Percentiles rank a stretch among this genome's conserved stretches.
phyloP scores from a whole-genome alignment of 92 coral and sea anemone genomes.

The Phenganax marumi region DNA sequence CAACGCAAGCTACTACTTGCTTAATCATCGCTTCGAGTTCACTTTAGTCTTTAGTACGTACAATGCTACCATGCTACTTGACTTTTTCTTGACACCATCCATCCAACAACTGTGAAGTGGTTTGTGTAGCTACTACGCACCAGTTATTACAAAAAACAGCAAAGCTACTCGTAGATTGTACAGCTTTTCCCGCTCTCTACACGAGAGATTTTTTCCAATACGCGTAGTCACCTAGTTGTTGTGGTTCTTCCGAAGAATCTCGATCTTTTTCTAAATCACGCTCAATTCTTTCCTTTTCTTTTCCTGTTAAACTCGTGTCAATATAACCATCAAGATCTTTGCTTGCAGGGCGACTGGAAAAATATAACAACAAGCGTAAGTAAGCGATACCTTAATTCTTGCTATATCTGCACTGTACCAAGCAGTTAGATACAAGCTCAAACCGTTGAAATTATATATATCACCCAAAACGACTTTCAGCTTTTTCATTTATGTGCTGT shows the following conservation, averaged over 20 bases:
- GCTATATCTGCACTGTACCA: background rate
- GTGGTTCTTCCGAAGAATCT: constrained; percentile 38
- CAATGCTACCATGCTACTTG: too few relatives aligned
- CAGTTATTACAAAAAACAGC: too few relatives aligned
- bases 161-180: too few relatives aligned
- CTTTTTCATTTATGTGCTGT: too few relatives aligned
- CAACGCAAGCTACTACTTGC: too few relatives aligned
- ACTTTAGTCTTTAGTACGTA: too few relatives aligned
- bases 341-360: background rate
- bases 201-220: constrained; percentile 35
- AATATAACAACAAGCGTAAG: background rate
- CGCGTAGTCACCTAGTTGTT: constrained; percentile 10
- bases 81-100: too few relatives aligned
- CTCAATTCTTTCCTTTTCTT: constrained; percentile 30
- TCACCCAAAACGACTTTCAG: too few relatives aligned
- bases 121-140: too few relatives aligned
- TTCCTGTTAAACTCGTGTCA: constrained; percentile 38
- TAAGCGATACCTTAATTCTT: background rate
- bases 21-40: too few relatives aligned
- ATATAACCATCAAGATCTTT: constrained; percentile 29
- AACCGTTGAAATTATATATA: background rate
- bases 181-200: background rate
- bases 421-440: background rate
- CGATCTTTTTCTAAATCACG: constrained; percentile 36
- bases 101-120: too few relatives aligned